Evolutionary conservation across 2,888 invertebrate genomes (phyloP).

Genomic region (Corbicula japonica): DNA sequence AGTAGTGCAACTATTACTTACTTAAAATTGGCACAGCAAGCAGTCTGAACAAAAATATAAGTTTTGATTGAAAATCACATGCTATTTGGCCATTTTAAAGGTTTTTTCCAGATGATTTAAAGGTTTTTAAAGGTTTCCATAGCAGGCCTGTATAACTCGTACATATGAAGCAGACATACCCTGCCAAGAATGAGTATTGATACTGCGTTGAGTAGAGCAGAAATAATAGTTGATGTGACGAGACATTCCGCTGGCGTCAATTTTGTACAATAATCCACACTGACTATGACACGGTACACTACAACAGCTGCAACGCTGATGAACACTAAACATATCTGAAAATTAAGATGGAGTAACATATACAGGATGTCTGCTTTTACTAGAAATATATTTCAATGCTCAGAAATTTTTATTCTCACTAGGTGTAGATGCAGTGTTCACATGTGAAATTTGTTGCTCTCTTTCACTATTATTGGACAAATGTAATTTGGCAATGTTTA

Average conservation of each 20-base stretch:
- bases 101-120: too few species aligned
- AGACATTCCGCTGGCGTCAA: constrained; percentile 77
- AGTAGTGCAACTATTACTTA: too few species aligned
- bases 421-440: background rate
- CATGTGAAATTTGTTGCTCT: too few species aligned
- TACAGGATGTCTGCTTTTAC: background rate
- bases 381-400: background rate
- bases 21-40: too few species aligned
- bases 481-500: too few species aligned
- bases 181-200: constrained; percentile 86
- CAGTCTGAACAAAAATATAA: too few species aligned
- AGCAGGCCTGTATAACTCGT: background rate
- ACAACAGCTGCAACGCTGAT: constrained; percentile 83
- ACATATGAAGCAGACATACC: constrained; percentile 37
- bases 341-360: constrained; percentile 9
- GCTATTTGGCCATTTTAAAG: too few species aligned
- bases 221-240: constrained; percentile 83
- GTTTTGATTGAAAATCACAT: too few species aligned
- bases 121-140: too few species aligned
- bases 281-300: constrained; percentile 84
- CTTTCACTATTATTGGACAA: too few species aligned
- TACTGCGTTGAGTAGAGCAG: constrained; percentile 86
- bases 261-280: constrained; percentile 79
- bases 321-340: constrained; percentile 84
- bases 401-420: background rate